Evolutionary conservation across 1,140 invertebrate genomes (phyloP).

Genomic region (Mylabris phalerata): DNA sequence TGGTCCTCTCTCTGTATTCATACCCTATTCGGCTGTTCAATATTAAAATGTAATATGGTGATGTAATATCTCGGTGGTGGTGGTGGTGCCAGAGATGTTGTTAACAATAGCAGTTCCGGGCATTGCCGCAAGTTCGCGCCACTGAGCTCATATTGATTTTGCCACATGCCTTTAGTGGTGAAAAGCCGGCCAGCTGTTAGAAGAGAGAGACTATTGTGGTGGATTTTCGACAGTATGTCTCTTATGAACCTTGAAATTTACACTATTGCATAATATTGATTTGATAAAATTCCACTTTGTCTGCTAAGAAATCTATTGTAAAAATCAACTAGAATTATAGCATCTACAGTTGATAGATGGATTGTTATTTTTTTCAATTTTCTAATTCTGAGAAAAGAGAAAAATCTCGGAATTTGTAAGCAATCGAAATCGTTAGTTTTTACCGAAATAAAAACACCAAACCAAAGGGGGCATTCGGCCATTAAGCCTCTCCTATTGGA

Average conservation of each 20-base stretch:
- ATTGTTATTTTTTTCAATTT: no score
- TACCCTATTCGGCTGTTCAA: constrained; percentile 4
- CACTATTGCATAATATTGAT: no score
- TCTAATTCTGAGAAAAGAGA: no score
- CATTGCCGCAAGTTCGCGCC: constrained; percentile 25
- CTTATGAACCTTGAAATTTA: not conserved
- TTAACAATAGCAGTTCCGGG: constrained; percentile 28
- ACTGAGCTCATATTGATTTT: constrained; percentile 28
- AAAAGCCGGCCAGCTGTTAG: constrained; percentile 23
- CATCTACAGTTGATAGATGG: no score
- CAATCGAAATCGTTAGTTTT: no score
- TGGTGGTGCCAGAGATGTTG: constrained; percentile 17
- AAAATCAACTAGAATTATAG: no score
- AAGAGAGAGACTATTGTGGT: constrained; percentile 10
- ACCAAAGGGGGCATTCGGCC: constrained; percentile 20
- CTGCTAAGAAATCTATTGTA: no score
- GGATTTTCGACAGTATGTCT: no score
- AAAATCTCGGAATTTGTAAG: no score
- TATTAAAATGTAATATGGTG: constrained; percentile 29
- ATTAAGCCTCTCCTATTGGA: constrained; percentile 31
- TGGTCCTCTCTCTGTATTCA: not conserved
- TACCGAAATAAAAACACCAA: no score
- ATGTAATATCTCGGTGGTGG: constrained; percentile 26
- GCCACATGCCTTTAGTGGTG: constrained; percentile 22
- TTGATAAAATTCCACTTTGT: no score